These are phyloP conservation scores for Istiophorus platypterus DNA, from an alignment of 2,113 vertebrate species.

Conservation along the genomic window DNA sequence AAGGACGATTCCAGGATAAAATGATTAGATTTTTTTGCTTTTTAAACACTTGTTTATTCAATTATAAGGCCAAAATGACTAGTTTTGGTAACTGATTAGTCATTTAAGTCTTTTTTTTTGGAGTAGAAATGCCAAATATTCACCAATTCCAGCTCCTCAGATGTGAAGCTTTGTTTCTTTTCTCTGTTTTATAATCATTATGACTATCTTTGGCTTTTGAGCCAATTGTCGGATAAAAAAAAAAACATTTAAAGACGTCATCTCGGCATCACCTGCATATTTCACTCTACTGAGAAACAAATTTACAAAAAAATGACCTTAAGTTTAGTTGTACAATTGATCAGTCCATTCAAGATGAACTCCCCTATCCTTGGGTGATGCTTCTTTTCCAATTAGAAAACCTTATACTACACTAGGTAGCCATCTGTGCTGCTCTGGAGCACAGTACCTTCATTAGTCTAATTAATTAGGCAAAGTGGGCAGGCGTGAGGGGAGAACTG, in stretches of 20 bases:
- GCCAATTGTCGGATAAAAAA: too few relatives aligned
- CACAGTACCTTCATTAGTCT: neutral
- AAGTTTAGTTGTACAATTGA: neutral
- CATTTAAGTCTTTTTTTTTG: neutral
- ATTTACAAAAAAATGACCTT: too few relatives aligned
- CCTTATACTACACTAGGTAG: neutral
- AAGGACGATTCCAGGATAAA: too few relatives aligned
- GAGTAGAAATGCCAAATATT: neutral
- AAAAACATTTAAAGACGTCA: too few relatives aligned
- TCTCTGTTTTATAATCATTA: neutral
- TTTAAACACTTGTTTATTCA: neutral
- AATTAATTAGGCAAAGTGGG: slow-evolving; percentile 19
- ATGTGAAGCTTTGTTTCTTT: neutral
- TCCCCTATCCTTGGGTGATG: neutral
- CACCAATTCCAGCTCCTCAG: neutral
- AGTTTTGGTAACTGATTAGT: neutral
- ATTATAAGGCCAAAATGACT: neutral
- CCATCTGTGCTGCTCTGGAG: neutral
- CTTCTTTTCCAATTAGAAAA: neutral
- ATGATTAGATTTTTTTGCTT: too few relatives aligned
- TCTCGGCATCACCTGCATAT: too few relatives aligned
- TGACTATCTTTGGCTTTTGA: too few relatives aligned
- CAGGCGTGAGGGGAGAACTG: neutral
- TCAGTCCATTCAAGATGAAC: too few relatives aligned
- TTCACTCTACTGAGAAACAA: too few relatives aligned